A percentile compares a stretch with the other conserved stretches of the same genome.
These are phyloP conservation scores for Stictocephala bisonia DNA, from an alignment of 2,888 invertebrate species.

Conservation along the genomic window DNA sequence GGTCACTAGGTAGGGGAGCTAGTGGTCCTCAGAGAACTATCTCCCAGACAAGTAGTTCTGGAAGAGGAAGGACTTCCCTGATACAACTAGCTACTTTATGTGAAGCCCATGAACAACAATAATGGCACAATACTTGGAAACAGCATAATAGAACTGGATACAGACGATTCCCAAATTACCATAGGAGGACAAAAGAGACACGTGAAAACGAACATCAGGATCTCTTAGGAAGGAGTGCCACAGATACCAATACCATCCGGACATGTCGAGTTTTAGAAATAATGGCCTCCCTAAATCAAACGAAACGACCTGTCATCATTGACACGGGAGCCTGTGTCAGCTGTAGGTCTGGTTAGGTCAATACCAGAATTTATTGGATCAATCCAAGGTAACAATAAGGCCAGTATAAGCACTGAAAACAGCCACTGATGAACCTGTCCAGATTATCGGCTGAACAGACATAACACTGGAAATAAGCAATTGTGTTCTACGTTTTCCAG, in stretches of 20 bases:
- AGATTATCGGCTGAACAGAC: not conserved
- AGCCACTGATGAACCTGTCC: not conserved
- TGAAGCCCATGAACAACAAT: not conserved
- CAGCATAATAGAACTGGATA: no score
- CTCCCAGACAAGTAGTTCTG: not conserved
- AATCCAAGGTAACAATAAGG: not conserved
- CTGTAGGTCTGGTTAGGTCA: no score
- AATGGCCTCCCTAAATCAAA: not conserved
- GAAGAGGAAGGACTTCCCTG: not conserved
- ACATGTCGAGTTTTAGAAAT: not conserved
- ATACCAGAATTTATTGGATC: no score
- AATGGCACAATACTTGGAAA: not conserved
- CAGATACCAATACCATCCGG: no score
- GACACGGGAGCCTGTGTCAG: conserved; percentile 19
- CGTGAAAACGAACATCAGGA: no score
- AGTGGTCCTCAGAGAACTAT: not conserved
- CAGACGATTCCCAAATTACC: no score
- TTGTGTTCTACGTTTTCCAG: not conserved
- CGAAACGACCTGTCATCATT: not conserved
- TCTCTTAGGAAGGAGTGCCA: no score
- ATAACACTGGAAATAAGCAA: not conserved
- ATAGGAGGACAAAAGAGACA: no score
- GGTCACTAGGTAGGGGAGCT: not conserved
- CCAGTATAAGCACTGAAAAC: not conserved
- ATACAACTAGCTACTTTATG: not conserved